phyloP scores from a whole-genome alignment of 2,797 vertebrate species.

The Sebastes variabilis region DNA sequence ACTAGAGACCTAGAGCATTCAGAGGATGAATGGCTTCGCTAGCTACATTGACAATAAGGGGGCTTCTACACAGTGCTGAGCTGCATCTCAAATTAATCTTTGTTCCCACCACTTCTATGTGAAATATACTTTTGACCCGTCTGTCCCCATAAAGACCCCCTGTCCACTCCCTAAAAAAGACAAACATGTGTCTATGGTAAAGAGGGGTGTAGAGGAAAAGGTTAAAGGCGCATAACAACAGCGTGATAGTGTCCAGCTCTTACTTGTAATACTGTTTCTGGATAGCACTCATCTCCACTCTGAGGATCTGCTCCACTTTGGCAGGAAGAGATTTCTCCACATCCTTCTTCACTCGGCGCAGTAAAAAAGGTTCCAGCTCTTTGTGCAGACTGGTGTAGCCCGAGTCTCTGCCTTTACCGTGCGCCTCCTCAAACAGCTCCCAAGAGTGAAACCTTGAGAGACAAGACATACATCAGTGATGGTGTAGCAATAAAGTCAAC shows the following conservation, averaged over 20 bases:
- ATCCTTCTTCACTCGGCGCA: slow-evolving; percentile 97
- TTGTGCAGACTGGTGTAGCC: slow-evolving; percentile 98
- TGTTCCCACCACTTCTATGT: too few relatives aligned
- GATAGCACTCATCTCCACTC: slow-evolving; percentile 98
- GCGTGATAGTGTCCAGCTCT: slow-evolving; percentile 15
- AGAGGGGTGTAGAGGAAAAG: too few relatives aligned
- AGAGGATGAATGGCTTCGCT: too few relatives aligned
- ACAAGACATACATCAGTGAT: neutral
- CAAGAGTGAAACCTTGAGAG: slow-evolving; percentile 93
- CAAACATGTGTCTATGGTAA: neutral
- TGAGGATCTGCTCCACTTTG: slow-evolving; percentile 97
- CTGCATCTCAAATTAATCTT: too few relatives aligned
- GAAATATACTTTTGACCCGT: too few relatives aligned
- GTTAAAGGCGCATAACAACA: neutral
- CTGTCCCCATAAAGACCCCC: too few relatives aligned
- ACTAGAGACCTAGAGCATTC: too few relatives aligned
- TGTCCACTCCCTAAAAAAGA: too few relatives aligned
- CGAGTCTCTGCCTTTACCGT: slow-evolving; percentile 95
- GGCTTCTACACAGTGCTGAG: too few relatives aligned
- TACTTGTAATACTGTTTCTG: slow-evolving; percentile 93
- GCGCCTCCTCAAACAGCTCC: slow-evolving; percentile 98
- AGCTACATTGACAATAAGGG: too few relatives aligned
- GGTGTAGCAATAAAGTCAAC: neutral
- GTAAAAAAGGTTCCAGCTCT: slow-evolving; percentile 95
- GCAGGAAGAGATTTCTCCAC: slow-evolving; percentile 99